Conservation (phyloP, 2,888 invertebrate genomes). For the Rugalucina vietnamica region DNA sequence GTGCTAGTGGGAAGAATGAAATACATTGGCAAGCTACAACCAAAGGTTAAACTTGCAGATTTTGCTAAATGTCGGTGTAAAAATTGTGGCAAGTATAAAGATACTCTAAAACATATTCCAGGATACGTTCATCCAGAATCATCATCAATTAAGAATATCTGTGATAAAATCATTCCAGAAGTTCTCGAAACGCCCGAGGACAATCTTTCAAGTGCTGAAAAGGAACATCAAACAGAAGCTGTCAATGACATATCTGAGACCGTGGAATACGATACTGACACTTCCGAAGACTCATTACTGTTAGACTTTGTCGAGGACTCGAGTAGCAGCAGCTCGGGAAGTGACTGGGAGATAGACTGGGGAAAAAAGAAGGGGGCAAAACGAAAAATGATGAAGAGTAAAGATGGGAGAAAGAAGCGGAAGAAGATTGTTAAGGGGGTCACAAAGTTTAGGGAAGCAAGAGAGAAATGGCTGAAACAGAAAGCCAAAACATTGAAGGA, state of each 20-base stretch:
- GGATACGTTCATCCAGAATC: too few relatives aligned
- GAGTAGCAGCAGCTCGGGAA: background rate
- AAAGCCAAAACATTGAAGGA: background rate
- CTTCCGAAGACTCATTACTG: background rate
- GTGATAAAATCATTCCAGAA: background rate
- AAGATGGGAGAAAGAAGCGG: conserved; percentile 30
- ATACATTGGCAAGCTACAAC: background rate
- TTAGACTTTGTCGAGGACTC: conserved; percentile 3
- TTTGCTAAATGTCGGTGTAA: background rate
- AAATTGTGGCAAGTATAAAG: too few relatives aligned
- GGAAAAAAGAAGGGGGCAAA: background rate
- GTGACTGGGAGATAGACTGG: background rate
- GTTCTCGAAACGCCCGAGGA: background rate
- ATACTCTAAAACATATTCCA: too few relatives aligned
- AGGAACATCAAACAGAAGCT: background rate
- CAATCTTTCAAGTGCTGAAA: background rate
- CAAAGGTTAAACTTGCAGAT: background rate
- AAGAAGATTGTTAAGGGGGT: conserved; percentile 17
- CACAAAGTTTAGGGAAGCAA: conserved; percentile 32
- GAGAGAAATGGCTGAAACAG: conserved; percentile 33
- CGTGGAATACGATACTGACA: conserved; percentile 12
- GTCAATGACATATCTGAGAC: conserved; percentile 11
- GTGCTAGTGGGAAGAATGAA: background rate
- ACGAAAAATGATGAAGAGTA: conserved; percentile 13
- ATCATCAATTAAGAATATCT: too few relatives aligned